Evolutionary conservation across 2,113 vertebrate species (phyloP).

Genomic region (Ammospiza caudacuta): DNA sequence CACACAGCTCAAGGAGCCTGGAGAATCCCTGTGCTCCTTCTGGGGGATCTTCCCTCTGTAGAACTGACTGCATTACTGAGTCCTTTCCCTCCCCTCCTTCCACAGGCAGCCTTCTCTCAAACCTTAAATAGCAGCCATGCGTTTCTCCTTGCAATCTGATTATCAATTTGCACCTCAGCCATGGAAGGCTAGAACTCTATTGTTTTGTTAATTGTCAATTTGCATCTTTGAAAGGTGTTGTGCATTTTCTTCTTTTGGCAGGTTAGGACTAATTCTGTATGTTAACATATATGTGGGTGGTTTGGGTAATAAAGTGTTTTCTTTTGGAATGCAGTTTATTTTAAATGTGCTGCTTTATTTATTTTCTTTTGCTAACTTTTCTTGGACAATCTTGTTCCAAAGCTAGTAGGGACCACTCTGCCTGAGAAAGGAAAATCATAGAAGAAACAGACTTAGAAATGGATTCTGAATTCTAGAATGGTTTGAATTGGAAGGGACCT

Average conservation of each 20-base stretch:
- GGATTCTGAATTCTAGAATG: not conserved
- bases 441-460: not conserved
- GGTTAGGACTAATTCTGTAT: conserved; percentile 79
- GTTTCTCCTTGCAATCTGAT: conserved; percentile 66
- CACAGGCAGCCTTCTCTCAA: conserved; percentile 59
- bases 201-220: conserved; percentile 86
- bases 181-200: conserved; percentile 74
- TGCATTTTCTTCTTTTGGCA: conserved; percentile 72
- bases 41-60: not conserved
- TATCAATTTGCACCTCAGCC: conserved; percentile 82
- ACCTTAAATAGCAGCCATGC: conserved; percentile 67
- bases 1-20: not conserved
- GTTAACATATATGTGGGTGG: conserved; percentile 65
- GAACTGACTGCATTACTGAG: not conserved
- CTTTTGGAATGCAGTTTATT: conserved; percentile 37
- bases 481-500: not conserved
- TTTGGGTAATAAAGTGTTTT: not conserved
- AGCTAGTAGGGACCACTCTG: not conserved
- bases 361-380: conserved; percentile 34
- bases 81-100: conserved; percentile 38
- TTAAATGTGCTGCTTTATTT: conserved; percentile 16
- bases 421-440: not conserved
- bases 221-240: conserved; percentile 84
- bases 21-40: not conserved
- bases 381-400: conserved; percentile 3